Evolutionary conservation across 2,888 invertebrate genomes (phyloP).

Genomic region (Lottia scabra): DNA sequence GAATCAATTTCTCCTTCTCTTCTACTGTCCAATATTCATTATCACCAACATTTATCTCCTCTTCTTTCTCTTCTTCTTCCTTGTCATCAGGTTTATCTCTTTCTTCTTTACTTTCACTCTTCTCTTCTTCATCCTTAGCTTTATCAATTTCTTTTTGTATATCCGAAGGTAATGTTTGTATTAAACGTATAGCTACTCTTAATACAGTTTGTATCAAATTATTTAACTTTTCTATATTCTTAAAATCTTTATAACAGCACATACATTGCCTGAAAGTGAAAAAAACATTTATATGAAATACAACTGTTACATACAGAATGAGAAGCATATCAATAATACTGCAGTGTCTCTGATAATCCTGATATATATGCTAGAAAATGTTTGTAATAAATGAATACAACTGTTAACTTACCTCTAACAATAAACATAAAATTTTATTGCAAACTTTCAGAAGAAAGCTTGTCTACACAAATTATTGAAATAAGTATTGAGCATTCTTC

Average conservation of each 20-base stretch:
- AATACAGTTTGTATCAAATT: slow-evolving; percentile 89
- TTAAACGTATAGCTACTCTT: slow-evolving; percentile 84
- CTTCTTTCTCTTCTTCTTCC: slow-evolving; percentile 36
- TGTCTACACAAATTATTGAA: no score
- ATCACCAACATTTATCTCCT: slow-evolving; percentile 31
- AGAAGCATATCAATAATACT: no score
- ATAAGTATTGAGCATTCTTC: no score
- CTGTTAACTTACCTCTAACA: no score
- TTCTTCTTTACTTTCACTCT: slow-evolving; percentile 39
- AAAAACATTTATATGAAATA: no score
- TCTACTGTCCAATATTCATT: slow-evolving; percentile 78
- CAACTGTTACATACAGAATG: no score
- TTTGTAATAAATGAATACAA: no score
- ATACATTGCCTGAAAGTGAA: slow-evolving; percentile 84
- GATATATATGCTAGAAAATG: no score
- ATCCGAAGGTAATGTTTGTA: slow-evolving; percentile 70
- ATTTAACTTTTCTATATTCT: slow-evolving; percentile 92
- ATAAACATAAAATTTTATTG: no score
- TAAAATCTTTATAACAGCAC: slow-evolving; percentile 92
- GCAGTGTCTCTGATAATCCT: no score
- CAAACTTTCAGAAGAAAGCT: no score
- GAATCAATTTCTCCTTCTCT: slow-evolving; percentile 89
- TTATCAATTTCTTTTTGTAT: slow-evolving; percentile 40
- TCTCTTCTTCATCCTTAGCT: slow-evolving; percentile 11
- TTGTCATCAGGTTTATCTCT: slow-evolving; percentile 48